Evolutionary conservation across 1,140 invertebrate species (phyloP), one percentile per base, ranked within the genome.

Genomic region (Zaprionus lachaisei): DNA sequence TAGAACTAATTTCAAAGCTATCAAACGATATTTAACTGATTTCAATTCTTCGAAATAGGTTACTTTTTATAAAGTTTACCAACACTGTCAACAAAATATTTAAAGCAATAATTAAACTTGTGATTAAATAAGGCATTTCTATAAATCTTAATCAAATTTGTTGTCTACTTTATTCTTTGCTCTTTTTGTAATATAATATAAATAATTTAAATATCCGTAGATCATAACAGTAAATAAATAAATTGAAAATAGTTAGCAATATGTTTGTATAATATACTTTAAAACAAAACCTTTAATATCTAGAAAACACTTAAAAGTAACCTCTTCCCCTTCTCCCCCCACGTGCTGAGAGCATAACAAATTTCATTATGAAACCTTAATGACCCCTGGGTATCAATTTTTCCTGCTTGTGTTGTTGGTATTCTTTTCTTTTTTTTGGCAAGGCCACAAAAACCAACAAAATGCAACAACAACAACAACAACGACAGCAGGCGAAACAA

Each of bases 391-490:
- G 54, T 22, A 56, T 68, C 1, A 37, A 61, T 44, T 37, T 37
- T 65, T 37, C 7, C 51, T 28, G 5, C 31, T 24, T 17, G 14
- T 60, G 15, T 49, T 58, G 15, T 47, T 67, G 9, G 20, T 20
- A 3, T 56, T 31, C 11, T 26, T 26, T 24, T 17, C 12, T 31
- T 73, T 4, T 81, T 81, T 81, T 79, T 71, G 73, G 82, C 74
- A 72, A 81, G 74, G 70, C 74, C 70, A 71, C 54, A 62, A 84
- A 83, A 84, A 83, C 77, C 77, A 70, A 83, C 73, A 81, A 77
- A 60, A 72, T 63, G 67, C 72, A 70, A 71, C 80, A 78, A 66
- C 64, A 83, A 70, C 54, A 60, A 55, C 26, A 67, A 54, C 26
- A 28, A 28, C 26, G 28, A 26, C 31, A 49, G 61, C 73, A 80